Base-by-base conservation (phyloP, 1,140 invertebrate genomes). In the Anadara kagoshimensis region DNA sequence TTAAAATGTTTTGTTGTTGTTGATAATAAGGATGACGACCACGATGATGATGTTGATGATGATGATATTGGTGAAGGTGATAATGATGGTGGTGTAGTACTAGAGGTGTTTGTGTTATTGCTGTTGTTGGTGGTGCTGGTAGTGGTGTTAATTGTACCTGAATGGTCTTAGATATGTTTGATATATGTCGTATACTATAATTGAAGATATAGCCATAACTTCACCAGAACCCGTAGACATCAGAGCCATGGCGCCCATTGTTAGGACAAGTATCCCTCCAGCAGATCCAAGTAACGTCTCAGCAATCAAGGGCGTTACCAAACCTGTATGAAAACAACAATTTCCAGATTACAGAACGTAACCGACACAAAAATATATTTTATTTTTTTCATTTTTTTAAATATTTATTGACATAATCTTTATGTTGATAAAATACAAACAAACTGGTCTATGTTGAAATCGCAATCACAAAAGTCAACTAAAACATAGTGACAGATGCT, bases 101-200 rank as follows among this genome's bases (percentile, higher is more conserved):
- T n/a, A n/a, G n/a, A n/a, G n/a, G n/a, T n/a, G n/a, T n/a, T n/a
- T n/a, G n/a, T n/a, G n/a, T n/a, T n/a, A n/a, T n/a, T n/a, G n/a
- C n/a, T n/a, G n/a, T 18, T 51, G 16, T 18, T 51, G 1, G 49
- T 16, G 49, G 49, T 16, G n/a, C n/a, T n/a, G n/a, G n/a, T n/a
- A n/a, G 10, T 11, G 10, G 10, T 49, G 47, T 36, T 29, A 51
- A n/a, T n/a, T 43, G 18, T 78, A 87, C 85, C 85, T 85, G 75
- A 85, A 86, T 14, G 85, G 83, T 64, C 78, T 70, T 12, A 87
- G 64, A 71, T 90, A 90, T 16, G 85, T 86, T 65, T 90, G 87
- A 75, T 88, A 90, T 22, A 90, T 89, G 79, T 90, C 89, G 72
- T 90, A 90, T 8, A 90, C 85, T 29, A 90, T 85, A 67, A 90